Evolutionary conservation across 2,113 vertebrate species (phyloP).

Genomic region (Gallinago media): DNA sequence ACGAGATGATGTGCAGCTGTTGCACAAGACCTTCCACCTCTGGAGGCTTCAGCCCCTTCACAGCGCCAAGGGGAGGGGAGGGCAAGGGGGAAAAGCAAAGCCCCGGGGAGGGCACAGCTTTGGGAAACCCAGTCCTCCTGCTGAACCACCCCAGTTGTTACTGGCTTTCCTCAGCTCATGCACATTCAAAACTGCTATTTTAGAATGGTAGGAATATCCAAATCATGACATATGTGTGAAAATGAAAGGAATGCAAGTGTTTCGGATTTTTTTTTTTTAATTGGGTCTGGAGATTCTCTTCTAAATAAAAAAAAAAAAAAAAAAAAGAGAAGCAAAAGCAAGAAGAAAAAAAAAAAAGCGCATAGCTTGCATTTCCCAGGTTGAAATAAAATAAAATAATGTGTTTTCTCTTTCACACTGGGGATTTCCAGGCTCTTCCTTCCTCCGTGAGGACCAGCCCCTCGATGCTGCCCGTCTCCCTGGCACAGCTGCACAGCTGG

Average conservation of each 20-base stretch:
- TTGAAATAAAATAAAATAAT: neutral
- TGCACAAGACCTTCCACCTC: neutral
- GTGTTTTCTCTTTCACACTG: neutral
- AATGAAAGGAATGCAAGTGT: conserved; percentile 25
- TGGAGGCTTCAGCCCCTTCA: neutral
- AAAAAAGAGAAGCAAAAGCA: neutral
- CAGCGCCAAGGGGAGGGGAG: rapidly evolving
- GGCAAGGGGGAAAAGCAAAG: neutral
- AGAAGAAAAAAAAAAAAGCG: neutral
- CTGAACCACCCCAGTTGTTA: neutral
- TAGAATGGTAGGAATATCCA: neutral
- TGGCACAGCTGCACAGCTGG: neutral
- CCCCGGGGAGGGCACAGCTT: neutral
- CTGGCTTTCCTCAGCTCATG: neutral
- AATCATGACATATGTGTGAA: neutral
- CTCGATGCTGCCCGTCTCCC: rapidly evolving
- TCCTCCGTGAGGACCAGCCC: rapidly evolving
- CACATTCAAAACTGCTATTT: neutral
- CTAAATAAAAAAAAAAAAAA: neutral
- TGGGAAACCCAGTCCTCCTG: neutral
- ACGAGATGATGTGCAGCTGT: neutral
- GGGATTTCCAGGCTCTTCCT: conserved; percentile 15
- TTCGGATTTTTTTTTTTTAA: neutral
- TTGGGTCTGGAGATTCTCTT: neutral
- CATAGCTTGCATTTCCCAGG: neutral